Conservation (phyloP, 2,888 invertebrate genomes). For the Pollenia amentaria region DNA sequence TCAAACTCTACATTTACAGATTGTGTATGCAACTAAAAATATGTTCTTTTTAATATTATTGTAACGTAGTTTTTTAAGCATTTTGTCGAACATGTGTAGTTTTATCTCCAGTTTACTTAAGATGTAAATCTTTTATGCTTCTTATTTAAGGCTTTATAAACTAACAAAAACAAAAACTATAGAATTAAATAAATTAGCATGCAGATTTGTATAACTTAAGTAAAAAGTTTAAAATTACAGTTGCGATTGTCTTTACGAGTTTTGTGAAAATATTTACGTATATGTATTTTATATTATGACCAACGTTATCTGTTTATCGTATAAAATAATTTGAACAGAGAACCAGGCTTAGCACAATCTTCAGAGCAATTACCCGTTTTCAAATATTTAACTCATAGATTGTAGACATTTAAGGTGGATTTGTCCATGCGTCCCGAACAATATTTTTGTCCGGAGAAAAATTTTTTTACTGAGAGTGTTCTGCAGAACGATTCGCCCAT, state of each 20-base stretch:
- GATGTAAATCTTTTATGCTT: conserved; percentile 26
- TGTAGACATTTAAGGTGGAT: too few species aligned
- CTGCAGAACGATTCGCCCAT: too few species aligned
- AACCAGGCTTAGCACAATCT: too few species aligned
- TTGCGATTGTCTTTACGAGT: neutral
- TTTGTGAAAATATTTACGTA: neutral
- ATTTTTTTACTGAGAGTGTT: too few species aligned
- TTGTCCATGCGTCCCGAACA: too few species aligned
- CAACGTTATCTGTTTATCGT: too few species aligned
- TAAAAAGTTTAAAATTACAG: neutral
- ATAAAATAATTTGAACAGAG: too few species aligned
- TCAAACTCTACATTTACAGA: neutral
- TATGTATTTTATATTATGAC: too few species aligned
- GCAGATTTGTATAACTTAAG: neutral
- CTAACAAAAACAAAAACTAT: neutral
- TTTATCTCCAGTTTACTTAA: conserved; percentile 35
- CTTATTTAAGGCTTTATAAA: conserved; percentile 30
- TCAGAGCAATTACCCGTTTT: too few species aligned
- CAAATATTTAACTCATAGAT: too few species aligned
- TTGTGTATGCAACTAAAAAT: conserved; percentile 24
- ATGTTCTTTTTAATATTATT: conserved; percentile 44
- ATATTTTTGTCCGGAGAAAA: too few species aligned
- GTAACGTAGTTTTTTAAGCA: conserved; percentile 13
- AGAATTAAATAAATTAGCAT: conserved; percentile 24
- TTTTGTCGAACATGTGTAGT: neutral